Evolutionary conservation across 2,888 invertebrate genomes (phyloP), one percentile per base, ranked within the genome.

Genomic region (Tetropium fuscum): DNA sequence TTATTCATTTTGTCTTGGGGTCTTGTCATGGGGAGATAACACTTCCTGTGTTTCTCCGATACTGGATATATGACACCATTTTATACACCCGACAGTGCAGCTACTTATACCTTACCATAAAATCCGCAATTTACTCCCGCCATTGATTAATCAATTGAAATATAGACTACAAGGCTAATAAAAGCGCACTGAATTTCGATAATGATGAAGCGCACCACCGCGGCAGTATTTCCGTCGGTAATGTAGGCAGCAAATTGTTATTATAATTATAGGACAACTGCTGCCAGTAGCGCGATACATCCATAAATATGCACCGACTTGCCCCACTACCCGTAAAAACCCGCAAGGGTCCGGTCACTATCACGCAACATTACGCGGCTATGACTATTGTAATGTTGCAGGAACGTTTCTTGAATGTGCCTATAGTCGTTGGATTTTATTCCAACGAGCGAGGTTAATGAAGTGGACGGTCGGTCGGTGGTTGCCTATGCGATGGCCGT

Each of bases 321-420:
- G 18, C 19, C 43, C 13, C n/a, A 8, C 16, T 2, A 7, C 27
- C 16, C 44, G 13, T 44, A 66, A 63, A 63, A 45, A 53, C 53
- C 32, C 34, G 41, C 40, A 30, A 53, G 32, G 19, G 38, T 19
- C 38, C 11, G 63, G 51, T 43, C 58, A 59, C 57, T 57, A 57
- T 53, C 70, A 70, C 66, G 70, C 66, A 66, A 68, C 70, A 70
- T 70, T 70, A 68, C 69, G 69, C 68, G 66, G 55, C 38, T 55
- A 64, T 53, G 66, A 62, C 63, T 64, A 67, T 67, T 63, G 60
- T 60, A 55, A 63, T 49, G 60, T 54, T 51, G 25, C 16, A 20
- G 49, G 53, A 59, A 60, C 54, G 63, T 56, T 60, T 43, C 53
- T 60, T 32, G 49, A 58, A 60, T 57, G 58, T 63, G 47, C 40